Evolutionary conservation across 2,888 invertebrate species (phyloP), one percentile per base, ranked within the genome.

Genomic region (Phragmatobia fuliginosa): DNA sequence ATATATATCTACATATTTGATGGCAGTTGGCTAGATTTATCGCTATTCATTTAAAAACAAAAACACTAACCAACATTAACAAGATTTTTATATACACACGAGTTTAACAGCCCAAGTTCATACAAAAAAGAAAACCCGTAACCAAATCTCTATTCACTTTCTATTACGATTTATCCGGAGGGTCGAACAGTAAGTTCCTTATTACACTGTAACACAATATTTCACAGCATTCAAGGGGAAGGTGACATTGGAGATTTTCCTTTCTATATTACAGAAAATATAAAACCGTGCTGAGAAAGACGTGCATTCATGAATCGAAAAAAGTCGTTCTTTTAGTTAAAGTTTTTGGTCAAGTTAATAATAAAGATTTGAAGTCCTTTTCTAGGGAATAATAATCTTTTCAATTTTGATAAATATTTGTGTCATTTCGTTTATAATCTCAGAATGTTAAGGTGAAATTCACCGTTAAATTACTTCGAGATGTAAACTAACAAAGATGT

Each of bases 161-260:
- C 69, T 74, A 76, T 74, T 74, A 69, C 70, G 63, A 62, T 70
- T 56, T 70, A 16, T 56, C 28, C 7, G 28, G 56, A 56, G 65
- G 64, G 78, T 74, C 72, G 72, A 82, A 78, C 78, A 72, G 38
- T 62, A 31, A 21, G 41, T 64, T 59, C 66, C 66, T 64, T 77
- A 81, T 83, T 84, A 83, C 73, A 61, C 68, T 10, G 77, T 67
- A 83, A 84, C 70, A 79, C 79, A 77, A 85, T 84, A 83, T 76
- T 73, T 74, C 71, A 64, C 36, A n/a, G 10, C 18, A 36, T 41
- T 21, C 59, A 63, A 71, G 6, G 33, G 33, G 32, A 11, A 62
- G 61, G 66, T 25, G 38, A 73, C 52, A 58, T 8, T 56, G 61
- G 18, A 71, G 28, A 77, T 75, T 70, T 69, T 67, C 58, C 61